These are phyloP conservation scores for Cantharis flavilabris DNA, from an alignment of 2,888 invertebrate genomes.

Conservation along the genomic window DNA sequence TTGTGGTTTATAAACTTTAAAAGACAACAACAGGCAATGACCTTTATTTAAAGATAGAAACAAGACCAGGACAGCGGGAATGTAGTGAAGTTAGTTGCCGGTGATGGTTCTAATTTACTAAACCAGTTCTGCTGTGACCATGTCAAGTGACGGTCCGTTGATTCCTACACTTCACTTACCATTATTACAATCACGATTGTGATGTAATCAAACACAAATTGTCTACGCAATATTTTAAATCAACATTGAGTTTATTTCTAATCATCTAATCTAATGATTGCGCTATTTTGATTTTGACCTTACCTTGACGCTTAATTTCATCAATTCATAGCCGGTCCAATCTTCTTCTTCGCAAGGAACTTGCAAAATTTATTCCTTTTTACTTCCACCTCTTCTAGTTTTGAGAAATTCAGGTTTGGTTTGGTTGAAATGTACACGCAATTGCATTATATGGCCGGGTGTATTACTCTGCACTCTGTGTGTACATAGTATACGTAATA, in stretches of 20 bases:
- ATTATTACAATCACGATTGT: constrained; percentile 23
- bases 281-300: background rate
- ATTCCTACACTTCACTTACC: constrained; percentile 37
- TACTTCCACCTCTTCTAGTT: too few relatives aligned
- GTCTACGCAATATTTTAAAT: constrained; percentile 12
- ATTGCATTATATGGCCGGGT: constrained; percentile 22
- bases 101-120: constrained; percentile 55
- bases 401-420: too few relatives aligned
- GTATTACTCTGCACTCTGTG: constrained; percentile 5
- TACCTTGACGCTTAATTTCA: background rate
- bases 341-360: background rate
- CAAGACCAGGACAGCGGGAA: constrained; percentile 51
- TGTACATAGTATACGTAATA: background rate
- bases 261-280: background rate
- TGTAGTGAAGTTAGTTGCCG: constrained; percentile 48
- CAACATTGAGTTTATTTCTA: background rate
- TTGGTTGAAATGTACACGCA: too few relatives aligned
- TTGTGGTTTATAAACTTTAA: constrained; percentile 16
- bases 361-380: background rate
- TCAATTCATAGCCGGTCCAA: background rate
- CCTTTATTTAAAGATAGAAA: constrained; percentile 42
- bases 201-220: constrained; percentile 21
- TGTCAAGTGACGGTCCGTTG: constrained; percentile 53
- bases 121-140: constrained; percentile 55
- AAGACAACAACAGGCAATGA: constrained; percentile 28